phyloP scores from a whole-genome alignment of 2,797 vertebrate species.

The Galaxias olidus region DNA sequence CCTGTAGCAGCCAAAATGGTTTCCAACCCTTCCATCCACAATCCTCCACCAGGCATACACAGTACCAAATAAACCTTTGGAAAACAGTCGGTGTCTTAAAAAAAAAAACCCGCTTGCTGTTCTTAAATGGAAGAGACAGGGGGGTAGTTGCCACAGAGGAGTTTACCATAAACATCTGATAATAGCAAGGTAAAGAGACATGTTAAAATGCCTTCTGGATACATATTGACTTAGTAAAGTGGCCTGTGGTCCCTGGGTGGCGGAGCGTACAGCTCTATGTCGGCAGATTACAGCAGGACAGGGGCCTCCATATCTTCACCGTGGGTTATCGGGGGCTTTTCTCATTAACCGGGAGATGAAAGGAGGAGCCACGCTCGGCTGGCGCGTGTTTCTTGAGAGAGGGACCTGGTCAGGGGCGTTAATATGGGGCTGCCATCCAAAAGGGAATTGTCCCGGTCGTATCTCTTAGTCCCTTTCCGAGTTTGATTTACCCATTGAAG shows the following conservation, averaged over 20 bases:
- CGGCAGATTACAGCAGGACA: slow-evolving; percentile 51
- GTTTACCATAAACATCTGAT: slow-evolving; percentile 26
- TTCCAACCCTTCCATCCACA: too few species aligned
- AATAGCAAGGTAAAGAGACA: slow-evolving; percentile 36
- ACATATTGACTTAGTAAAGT: slow-evolving; percentile 64
- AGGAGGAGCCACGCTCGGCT: slow-evolving; percentile 53
- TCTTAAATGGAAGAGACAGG: background rate
- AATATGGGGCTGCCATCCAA: slow-evolving; percentile 58
- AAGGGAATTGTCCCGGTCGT: slow-evolving; percentile 50
- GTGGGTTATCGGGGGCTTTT: slow-evolving; percentile 66
- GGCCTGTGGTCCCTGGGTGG: slow-evolving; percentile 43
- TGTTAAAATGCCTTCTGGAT: slow-evolving; percentile 57
- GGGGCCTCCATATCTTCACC: slow-evolving; percentile 48
- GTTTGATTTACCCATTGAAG: background rate
- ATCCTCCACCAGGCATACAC: too few species aligned
- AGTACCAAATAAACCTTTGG: too few species aligned
- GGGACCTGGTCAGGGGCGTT: slow-evolving; percentile 59
- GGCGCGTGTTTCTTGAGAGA: slow-evolving; percentile 61
- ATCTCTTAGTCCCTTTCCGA: slow-evolving; percentile 42
- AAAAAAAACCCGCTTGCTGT: background rate
- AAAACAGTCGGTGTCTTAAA: too few species aligned
- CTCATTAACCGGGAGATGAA: slow-evolving; percentile 69
- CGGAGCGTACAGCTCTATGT: slow-evolving; percentile 48
- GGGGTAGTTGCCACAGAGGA: slow-evolving; percentile 1
- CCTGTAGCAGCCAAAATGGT: too few species aligned